Evolutionary conservation across 2,888 invertebrate genomes (phyloP).

Genomic region (Tubulanus polymorphus): DNA sequence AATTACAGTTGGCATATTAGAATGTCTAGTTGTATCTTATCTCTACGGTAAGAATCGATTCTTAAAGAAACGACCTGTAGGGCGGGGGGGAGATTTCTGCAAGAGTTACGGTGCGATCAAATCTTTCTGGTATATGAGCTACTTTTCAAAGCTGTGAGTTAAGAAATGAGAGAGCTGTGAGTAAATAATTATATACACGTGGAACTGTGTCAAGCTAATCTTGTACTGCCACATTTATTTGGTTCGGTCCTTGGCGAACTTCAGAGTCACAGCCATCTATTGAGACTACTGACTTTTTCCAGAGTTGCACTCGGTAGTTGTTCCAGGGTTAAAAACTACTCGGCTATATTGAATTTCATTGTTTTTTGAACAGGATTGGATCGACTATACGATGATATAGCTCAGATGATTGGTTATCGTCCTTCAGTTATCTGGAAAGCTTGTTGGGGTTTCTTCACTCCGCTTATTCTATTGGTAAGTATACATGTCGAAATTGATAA

Average conservation of each 20-base stretch:
- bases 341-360: constrained; percentile 2
- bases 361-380: constrained; percentile 20
- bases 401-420: constrained; percentile 29
- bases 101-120: too few relatives aligned
- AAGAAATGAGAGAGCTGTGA: too few relatives aligned
- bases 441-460: constrained; percentile 28
- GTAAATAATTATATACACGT: too few relatives aligned
- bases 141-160: too few relatives aligned
- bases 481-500: too few relatives aligned
- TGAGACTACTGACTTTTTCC: neutral
- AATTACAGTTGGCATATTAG: constrained; percentile 40
- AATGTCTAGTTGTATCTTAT: constrained; percentile 38
- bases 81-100: too few relatives aligned
- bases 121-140: too few relatives aligned
- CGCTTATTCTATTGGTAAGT: constrained; percentile 26
- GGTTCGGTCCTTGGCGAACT: too few relatives aligned
- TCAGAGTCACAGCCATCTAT: too few relatives aligned
- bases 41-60: constrained; percentile 38
- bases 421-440: constrained; percentile 25
- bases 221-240: too few relatives aligned
- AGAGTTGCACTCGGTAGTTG: neutral
- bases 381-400: constrained; percentile 26
- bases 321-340: neutral
- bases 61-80: too few relatives aligned
- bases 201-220: too few relatives aligned